Percentiles rank a stretch among this genome's conserved stretches.
Evolutionary conservation across 2,888 invertebrate species (phyloP).

Genomic region (Empis stercorea): DNA sequence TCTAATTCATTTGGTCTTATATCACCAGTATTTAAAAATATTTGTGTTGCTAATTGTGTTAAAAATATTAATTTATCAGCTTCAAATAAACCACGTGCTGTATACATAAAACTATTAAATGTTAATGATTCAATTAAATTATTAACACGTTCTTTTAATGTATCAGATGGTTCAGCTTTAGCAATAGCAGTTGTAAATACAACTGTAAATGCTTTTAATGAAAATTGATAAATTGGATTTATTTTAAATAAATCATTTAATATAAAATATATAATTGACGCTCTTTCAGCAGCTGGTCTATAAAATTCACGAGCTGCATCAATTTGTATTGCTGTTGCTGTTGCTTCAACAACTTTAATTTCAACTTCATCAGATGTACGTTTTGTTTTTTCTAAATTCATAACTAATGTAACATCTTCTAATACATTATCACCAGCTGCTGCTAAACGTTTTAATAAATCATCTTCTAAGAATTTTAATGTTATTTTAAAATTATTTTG

Average conservation of each 20-base stretch:
- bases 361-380: constrained; percentile 85
- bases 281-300: constrained; percentile 68
- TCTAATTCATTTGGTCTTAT: constrained; percentile 67
- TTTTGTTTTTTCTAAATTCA: constrained; percentile 87
- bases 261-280: constrained; percentile 85
- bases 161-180: constrained; percentile 53
- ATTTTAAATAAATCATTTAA: constrained; percentile 84
- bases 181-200: constrained; percentile 72
- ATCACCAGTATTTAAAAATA: constrained; percentile 43
- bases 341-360: constrained; percentile 74
- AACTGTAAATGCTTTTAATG: constrained; percentile 82
- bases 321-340: constrained; percentile 71
- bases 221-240: constrained; percentile 92
- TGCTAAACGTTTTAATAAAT: constrained; percentile 70
- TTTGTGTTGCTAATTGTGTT: constrained; percentile 74
- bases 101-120: constrained; percentile 75
- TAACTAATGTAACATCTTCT: constrained; percentile 78
- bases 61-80: constrained; percentile 83
- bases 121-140: constrained; percentile 80
- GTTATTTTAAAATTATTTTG: constrained; percentile 93
- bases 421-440: constrained; percentile 86
- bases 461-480: constrained; percentile 82
- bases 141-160: constrained; percentile 54
- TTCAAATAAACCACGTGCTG: constrained; percentile 82
- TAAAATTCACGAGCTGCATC: constrained; percentile 86